Conservation (phyloP, 2,113 vertebrate species). For the Hiodon tergisus region DNA sequence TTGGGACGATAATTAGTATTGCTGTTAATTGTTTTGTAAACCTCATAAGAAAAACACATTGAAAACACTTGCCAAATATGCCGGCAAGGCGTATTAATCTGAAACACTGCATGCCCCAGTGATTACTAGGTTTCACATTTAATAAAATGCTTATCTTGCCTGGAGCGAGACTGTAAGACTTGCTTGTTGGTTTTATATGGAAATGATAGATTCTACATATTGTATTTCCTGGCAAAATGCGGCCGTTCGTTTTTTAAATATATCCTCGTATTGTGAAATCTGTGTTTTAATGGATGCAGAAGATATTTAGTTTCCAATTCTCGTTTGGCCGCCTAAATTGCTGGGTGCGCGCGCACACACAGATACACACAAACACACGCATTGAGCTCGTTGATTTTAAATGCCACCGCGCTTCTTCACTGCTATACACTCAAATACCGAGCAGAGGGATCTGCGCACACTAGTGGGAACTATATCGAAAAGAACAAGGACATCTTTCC, state of each 20-base stretch:
- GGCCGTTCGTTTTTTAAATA: constrained; percentile 44
- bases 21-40: too few relatives aligned
- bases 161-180: constrained; percentile 19
- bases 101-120: too few relatives aligned
- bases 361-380: background rate
- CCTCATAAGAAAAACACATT: too few relatives aligned
- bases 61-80: too few relatives aligned
- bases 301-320: constrained; percentile 34
- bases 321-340: constrained; percentile 6
- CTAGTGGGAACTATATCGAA: constrained; percentile 31
- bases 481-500: constrained; percentile 28
- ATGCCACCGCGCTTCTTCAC: constrained; percentile 30
- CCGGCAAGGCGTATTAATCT: too few relatives aligned
- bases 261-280: constrained; percentile 45
- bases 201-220: constrained; percentile 15
- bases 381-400: constrained; percentile 31
- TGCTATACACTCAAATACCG: constrained; percentile 28
- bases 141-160: background rate
- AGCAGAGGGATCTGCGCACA: constrained; percentile 26
- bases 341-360: background rate
- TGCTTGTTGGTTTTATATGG: constrained; percentile 28
- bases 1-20: too few relatives aligned
- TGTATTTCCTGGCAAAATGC: constrained; percentile 24
- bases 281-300: constrained; percentile 41
- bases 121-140: background rate